A percentile compares a stretch with the other conserved stretches of the same genome.
phyloP scores from a whole-genome alignment of 2,797 vertebrate species.

The Cyprinella venusta region DNA sequence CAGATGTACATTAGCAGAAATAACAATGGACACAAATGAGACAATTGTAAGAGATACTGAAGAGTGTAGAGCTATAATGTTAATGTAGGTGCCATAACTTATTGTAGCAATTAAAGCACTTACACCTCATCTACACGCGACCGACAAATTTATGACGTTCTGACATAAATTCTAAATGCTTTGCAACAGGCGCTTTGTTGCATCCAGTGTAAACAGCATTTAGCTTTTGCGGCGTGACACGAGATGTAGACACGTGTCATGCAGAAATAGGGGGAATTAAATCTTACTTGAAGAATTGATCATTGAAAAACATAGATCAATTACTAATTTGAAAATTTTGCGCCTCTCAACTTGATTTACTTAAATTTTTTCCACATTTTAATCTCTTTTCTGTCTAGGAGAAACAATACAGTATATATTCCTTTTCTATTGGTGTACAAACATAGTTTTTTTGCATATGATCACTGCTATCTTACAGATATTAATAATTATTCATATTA shows the following conservation, averaged over 20 bases:
- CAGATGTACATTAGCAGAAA: not conserved
- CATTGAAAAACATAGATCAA: not conserved
- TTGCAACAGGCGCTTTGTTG: too few species aligned
- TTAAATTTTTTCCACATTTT: not conserved
- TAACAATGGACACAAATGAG: constrained; percentile 3
- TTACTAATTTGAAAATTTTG: too few species aligned
- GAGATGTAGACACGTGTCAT: not conserved
- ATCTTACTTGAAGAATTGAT: not conserved
- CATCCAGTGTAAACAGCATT: too few species aligned
- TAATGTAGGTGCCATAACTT: not conserved
- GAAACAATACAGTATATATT: not conserved
- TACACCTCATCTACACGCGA: too few species aligned
- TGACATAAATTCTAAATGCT: too few species aligned
- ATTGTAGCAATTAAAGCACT: not conserved
- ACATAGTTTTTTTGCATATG: not conserved
- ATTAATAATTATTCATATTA: not conserved
- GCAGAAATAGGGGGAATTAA: not conserved
- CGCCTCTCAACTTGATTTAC: too few species aligned
- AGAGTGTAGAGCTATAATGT: not conserved
- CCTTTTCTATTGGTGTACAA: not conserved
- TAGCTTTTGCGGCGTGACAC: too few species aligned
- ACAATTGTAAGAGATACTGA: not conserved
- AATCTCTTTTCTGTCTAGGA: not conserved
- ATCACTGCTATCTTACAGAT: not conserved
- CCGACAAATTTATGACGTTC: too few species aligned